Conservation (phyloP, 2,797 vertebrate genomes). For the Champsocephalus gunnari region DNA sequence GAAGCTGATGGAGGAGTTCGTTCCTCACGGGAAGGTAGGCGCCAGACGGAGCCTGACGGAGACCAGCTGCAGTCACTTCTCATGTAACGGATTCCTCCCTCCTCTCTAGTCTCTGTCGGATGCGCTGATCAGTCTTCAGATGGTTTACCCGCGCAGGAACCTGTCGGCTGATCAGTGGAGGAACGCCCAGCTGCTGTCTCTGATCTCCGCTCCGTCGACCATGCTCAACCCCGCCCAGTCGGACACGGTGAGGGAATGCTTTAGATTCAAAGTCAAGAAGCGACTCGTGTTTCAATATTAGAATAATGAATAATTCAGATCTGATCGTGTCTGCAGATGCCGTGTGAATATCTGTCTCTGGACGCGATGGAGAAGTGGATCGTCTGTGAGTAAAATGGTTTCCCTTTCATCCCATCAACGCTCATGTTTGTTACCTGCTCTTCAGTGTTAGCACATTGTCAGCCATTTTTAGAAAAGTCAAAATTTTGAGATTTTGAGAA, state of each 20-base stretch:
- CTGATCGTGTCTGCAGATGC: constrained; percentile 88
- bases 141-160: constrained; percentile 98
- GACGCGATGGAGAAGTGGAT: constrained; percentile 99
- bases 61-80: too few relatives aligned
- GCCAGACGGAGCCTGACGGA: too few relatives aligned
- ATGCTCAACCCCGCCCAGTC: constrained; percentile 99
- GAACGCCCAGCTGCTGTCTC: constrained; percentile 96
- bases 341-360: constrained; percentile 98
- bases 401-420: too few relatives aligned
- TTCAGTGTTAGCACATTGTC: too few relatives aligned
- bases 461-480: too few relatives aligned
- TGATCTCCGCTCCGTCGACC: constrained; percentile 97
- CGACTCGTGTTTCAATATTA: not conserved
- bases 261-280: not conserved
- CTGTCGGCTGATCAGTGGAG: constrained; percentile 99
- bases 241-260: constrained; percentile 87
- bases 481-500: too few relatives aligned
- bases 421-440: too few relatives aligned
- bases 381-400: constrained; percentile 91
- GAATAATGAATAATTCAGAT: not conserved
- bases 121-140: constrained; percentile 96
- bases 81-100: not conserved
- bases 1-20: constrained; percentile 99
- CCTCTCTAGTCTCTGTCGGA: constrained; percentile 93
- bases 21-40: constrained; percentile 94